A percentile compares a stretch with the other conserved stretches of the same genome.
Conservation (phyloP, 1,140 invertebrate genomes). For the Oryzaephilus surinamensis region DNA sequence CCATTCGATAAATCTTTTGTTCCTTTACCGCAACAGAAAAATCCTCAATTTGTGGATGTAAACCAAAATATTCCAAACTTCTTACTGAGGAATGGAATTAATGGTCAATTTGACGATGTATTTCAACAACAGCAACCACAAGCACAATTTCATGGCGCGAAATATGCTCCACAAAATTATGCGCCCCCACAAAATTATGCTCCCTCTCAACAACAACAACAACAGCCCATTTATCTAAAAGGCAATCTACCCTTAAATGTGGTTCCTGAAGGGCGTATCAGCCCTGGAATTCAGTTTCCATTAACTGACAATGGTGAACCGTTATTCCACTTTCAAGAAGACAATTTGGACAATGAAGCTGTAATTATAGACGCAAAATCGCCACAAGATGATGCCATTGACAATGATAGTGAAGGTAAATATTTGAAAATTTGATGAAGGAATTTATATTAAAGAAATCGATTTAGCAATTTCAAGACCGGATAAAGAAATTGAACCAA, state of each 20-base stretch:
- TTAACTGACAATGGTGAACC: too few species aligned
- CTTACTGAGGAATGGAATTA: background rate
- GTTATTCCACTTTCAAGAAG: constrained; percentile 11
- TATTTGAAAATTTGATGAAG: constrained; percentile 6
- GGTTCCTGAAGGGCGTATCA: too few species aligned
- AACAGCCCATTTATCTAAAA: too few species aligned
- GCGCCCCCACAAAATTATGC: too few species aligned
- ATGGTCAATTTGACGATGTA: background rate
- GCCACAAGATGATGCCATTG: constrained; percentile 13
- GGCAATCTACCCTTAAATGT: too few species aligned
- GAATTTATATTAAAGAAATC: background rate
- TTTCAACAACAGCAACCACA: background rate
- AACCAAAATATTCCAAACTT: background rate
- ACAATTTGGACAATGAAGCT: constrained; percentile 22
- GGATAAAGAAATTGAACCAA: constrained; percentile 23
- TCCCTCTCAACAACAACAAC: too few species aligned
- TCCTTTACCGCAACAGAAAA: constrained; percentile 10
- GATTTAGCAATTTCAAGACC: background rate
- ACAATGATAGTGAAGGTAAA: constrained; percentile 1
- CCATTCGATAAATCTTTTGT: constrained; percentile 15
- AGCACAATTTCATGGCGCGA: background rate
- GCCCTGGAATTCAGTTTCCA: too few species aligned
- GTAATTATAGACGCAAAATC: constrained; percentile 23
- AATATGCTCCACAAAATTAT: too few species aligned
- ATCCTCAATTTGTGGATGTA: constrained; percentile 4